Conservation (phyloP, 2,888 invertebrate genomes). For the Erebia ligea region DNA sequence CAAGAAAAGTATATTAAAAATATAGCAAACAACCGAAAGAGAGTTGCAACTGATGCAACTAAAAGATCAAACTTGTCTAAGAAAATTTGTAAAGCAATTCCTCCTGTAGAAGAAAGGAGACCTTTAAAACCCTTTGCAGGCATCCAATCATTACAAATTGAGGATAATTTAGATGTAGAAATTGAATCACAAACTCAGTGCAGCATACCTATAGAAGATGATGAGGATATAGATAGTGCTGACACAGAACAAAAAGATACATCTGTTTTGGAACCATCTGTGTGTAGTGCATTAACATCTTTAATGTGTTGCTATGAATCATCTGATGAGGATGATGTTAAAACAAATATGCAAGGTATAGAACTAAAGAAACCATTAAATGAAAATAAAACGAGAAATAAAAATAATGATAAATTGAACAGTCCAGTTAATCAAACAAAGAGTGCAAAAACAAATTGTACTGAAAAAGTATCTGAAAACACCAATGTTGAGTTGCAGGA, state of each 20-base stretch:
- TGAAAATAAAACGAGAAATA: conserved; percentile 27
- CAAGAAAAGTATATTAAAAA: conserved; percentile 47
- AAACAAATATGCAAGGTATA: conserved; percentile 22
- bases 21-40: conserved; percentile 27
- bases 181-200: conserved; percentile 41
- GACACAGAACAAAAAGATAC: conserved; percentile 29
- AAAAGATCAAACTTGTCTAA: conserved; percentile 27
- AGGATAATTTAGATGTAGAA: conserved; percentile 50
- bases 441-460: not conserved
- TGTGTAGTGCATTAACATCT: conserved; percentile 82
- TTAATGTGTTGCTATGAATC: conserved; percentile 83
- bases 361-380: conserved; percentile 33
- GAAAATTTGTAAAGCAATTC: conserved; percentile 45
- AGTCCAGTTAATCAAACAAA: conserved; percentile 12
- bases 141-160: conserved; percentile 62
- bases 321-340: conserved; percentile 71
- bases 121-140: conserved; percentile 78
- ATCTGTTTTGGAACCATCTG: conserved; percentile 46
- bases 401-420: conserved; percentile 36
- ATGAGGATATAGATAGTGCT: conserved; percentile 47
- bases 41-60: conserved; percentile 15
- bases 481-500: conserved; percentile 3
- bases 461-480: conserved; percentile 16
- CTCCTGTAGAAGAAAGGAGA: conserved; percentile 49
- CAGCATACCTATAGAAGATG: conserved; percentile 67